Evolutionary conservation across 2,797 vertebrate species (phyloP).

Genomic region (Toxotes lorentzi): DNA sequence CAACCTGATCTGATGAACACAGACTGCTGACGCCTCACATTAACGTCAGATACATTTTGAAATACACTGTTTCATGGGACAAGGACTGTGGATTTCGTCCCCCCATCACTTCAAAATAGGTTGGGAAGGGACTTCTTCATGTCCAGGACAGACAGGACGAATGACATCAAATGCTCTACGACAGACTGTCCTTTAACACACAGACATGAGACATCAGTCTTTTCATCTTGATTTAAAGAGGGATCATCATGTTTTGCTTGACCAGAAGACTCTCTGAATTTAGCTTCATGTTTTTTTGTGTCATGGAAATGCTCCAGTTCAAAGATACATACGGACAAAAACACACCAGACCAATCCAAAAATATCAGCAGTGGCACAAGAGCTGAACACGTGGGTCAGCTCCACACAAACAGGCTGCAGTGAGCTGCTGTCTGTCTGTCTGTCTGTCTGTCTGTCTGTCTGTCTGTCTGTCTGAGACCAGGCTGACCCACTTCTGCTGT

Average conservation of each 20-base stretch:
- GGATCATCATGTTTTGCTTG: not conserved
- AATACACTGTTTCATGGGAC: no score
- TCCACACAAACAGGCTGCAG: constrained; percentile 20
- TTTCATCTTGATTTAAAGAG: not conserved
- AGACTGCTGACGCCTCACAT: no score
- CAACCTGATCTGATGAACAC: no score
- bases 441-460: constrained; percentile 12
- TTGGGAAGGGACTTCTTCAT: no score
- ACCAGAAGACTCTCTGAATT: not conserved
- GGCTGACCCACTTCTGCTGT: constrained; percentile 55
- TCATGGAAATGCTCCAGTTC: no score
- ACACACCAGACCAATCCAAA: not conserved
- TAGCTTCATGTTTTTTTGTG: no score
- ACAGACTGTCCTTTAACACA: no score
- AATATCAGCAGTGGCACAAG: not conserved
- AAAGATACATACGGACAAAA: not conserved
- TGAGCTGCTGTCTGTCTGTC: constrained; percentile 15
- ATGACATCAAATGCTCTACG: no score
- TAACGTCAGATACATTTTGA: not conserved
- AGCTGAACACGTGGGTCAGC: not conserved
- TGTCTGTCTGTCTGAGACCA: constrained; percentile 22
- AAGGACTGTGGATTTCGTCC: no score
- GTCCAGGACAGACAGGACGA: no score
- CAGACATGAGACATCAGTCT: no score
- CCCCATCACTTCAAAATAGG: no score